Conservation (phyloP, 2,113 vertebrate genomes). For the Dendrocopos noguchii region DNA sequence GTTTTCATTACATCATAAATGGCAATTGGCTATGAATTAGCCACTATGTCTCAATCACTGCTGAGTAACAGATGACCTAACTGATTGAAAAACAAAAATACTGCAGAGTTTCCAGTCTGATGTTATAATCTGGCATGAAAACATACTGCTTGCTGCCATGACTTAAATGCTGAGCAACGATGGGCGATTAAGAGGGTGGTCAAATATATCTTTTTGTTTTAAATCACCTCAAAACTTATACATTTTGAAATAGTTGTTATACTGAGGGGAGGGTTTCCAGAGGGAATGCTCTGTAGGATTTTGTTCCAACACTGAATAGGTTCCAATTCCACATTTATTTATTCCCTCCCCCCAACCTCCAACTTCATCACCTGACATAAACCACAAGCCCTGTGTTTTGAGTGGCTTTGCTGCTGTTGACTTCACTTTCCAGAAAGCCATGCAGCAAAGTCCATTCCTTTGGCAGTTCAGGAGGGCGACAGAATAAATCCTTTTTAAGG, state of each 20-base stretch:
- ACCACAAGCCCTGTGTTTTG: neutral
- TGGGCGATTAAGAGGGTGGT: neutral
- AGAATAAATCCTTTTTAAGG: constrained; percentile 54
- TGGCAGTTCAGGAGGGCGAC: neutral
- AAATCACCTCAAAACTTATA: neutral
- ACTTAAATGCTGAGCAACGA: neutral
- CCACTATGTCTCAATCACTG: neutral
- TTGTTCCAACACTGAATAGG: neutral
- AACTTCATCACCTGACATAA: neutral
- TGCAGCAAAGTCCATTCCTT: constrained; percentile 21
- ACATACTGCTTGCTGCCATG: neutral
- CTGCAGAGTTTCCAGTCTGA: neutral
- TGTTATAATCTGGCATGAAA: neutral
- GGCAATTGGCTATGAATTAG: neutral
- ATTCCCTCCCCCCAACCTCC: too few species aligned
- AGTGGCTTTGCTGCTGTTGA: neutral
- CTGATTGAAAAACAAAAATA: neutral
- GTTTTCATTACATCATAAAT: neutral
- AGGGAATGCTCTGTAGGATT: neutral
- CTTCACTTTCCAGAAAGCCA: neutral
- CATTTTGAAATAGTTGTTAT: neutral
- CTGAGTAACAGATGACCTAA: neutral
- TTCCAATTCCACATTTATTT: neutral
- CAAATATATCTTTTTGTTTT: too few species aligned
- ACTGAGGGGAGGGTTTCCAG: neutral